phyloP scores from a whole-genome alignment of 2,113 vertebrate species.

The Odocoileus hemionus region DNA sequence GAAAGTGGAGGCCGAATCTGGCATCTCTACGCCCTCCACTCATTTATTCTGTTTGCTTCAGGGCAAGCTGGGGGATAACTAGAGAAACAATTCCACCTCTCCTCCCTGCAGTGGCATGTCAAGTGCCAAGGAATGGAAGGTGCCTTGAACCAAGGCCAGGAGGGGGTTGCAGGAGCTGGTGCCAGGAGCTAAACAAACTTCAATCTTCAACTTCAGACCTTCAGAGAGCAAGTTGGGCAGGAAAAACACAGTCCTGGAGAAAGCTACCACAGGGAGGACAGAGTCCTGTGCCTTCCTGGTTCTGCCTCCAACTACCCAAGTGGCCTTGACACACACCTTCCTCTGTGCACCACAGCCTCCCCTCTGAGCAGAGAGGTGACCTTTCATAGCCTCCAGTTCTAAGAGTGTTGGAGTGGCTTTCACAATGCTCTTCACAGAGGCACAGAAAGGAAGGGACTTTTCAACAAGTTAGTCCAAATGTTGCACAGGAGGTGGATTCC shows the following conservation, averaged over 20 bases:
- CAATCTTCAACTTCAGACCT: background rate
- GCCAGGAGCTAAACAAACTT: background rate
- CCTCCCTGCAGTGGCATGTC: background rate
- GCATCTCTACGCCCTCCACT: background rate
- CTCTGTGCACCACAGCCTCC: background rate
- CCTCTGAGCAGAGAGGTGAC: background rate
- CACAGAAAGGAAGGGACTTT: background rate
- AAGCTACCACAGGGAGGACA: fast-evolving
- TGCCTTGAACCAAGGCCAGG: background rate
- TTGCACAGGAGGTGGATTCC: background rate
- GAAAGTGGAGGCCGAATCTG: background rate
- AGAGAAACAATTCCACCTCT: too few relatives aligned
- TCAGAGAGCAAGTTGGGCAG: background rate
- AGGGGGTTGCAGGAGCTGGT: background rate
- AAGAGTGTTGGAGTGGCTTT: background rate
- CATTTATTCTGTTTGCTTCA: background rate
- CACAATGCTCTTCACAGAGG: background rate
- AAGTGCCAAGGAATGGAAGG: background rate
- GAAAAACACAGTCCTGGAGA: background rate
- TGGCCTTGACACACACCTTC: background rate
- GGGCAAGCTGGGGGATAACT: background rate
- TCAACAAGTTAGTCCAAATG: slow-evolving; percentile 23
- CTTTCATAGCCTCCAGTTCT: background rate
- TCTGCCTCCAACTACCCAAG: background rate
- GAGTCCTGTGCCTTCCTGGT: background rate